Conservation (phyloP, 2,113 vertebrate genomes). For the Percina caprodes region DNA sequence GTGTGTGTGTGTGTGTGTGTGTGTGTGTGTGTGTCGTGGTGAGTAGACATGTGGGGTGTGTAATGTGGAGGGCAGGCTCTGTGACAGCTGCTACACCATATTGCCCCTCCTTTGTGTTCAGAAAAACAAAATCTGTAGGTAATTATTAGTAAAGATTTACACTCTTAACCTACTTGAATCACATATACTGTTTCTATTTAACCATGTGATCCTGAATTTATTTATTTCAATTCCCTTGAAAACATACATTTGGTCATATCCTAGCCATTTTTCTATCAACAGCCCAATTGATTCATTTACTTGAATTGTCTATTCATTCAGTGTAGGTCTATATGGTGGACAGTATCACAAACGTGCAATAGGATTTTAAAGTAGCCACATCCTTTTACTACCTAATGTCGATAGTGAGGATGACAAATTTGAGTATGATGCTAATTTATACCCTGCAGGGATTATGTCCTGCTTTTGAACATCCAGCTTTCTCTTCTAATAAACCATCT, state of each 20-base stretch:
- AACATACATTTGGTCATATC: neutral
- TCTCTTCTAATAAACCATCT: neutral
- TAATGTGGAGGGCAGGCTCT: conserved; percentile 45
- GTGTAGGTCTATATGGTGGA: neutral
- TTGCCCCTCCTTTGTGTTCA: conserved; percentile 32
- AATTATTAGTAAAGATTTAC: neutral
- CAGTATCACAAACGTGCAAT: neutral
- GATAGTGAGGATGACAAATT: neutral
- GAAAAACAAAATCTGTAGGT: conserved; percentile 34
- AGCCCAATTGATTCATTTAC: neutral
- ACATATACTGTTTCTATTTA: neutral
- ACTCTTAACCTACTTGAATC: neutral
- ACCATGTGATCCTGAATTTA: neutral
- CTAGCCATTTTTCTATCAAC: too few species aligned
- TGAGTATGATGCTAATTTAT: neutral
- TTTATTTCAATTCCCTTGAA: neutral
- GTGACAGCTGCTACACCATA: conserved; percentile 77
- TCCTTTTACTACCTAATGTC: neutral
- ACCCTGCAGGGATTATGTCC: neutral
- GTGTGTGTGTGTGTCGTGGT: neutral
- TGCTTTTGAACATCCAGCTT: too few species aligned
- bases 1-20: too few species aligned
- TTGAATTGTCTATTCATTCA: neutral
- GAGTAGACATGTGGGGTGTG: conserved; percentile 49
- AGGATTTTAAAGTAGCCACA: neutral